These are phyloP conservation scores for Harpagoxenus sublaevis DNA, from an alignment of 2,888 invertebrate genomes.

Conservation along the genomic window DNA sequence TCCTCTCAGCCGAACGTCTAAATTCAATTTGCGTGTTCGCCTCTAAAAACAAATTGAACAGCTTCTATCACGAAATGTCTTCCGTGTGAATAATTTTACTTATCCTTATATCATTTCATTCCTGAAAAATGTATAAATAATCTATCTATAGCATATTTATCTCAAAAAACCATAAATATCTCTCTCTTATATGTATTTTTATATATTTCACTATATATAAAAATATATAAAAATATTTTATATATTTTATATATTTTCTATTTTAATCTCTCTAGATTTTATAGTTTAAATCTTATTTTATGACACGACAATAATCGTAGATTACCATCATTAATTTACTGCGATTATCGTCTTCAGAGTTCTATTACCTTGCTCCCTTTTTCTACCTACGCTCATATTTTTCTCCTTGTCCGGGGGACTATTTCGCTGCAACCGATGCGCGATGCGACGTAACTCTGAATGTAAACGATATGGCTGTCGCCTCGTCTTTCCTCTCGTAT, in stretches of 20 bases:
- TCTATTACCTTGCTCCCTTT: background rate
- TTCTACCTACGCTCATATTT: background rate
- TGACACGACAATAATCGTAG: background rate
- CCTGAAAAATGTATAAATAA: background rate
- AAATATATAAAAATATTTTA: background rate
- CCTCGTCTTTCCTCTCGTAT: background rate
- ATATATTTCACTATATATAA: background rate
- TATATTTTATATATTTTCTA: background rate
- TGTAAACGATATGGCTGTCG: background rate
- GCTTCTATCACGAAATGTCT: background rate
- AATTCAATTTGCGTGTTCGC: conserved; percentile 13
- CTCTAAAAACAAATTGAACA: background rate
- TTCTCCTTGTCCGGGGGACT: background rate
- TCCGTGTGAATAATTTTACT: background rate
- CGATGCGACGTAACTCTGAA: conserved; percentile 44
- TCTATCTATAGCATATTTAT: background rate
- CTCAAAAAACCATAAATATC: background rate
- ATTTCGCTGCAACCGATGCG: conserved; percentile 4
- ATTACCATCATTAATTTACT: conserved; percentile 21
- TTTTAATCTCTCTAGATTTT: background rate
- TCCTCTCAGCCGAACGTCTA: conserved; percentile 11
- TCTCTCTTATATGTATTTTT: too few relatives aligned
- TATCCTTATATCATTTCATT: background rate
- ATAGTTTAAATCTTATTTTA: background rate
- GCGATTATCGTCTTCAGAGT: conserved; percentile 19